Evolutionary conservation across 2,888 invertebrate genomes (phyloP), one percentile per base, ranked within the genome.

Genomic region (Sminthurides aquaticus): DNA sequence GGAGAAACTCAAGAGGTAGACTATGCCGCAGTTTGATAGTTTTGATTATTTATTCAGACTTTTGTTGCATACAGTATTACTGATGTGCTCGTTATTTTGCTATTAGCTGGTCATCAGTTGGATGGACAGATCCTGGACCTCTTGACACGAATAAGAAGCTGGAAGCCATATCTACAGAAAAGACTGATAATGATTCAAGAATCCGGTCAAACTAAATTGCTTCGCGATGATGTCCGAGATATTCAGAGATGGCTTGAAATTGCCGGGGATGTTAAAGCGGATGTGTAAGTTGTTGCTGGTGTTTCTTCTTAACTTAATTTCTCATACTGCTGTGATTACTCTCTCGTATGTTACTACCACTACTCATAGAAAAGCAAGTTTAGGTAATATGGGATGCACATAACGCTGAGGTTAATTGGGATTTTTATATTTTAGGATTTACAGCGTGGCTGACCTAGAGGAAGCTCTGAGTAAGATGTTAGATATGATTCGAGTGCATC

Each of bases 401-500:
- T n/a, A n/a, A n/a, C n/a, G n/a, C n/a, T n/a, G n/a, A n/a, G n/a
- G n/a, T n/a, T n/a, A n/a, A n/a, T n/a, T n/a, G n/a, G n/a, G n/a
- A n/a, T n/a, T n/a, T n/a, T n/a, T n/a, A n/a, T n/a, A n/a, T n/a
- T n/a, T n/a, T n/a, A 74, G 74, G 49, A 67, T 67, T 43, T 71
- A 71, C 62, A 70, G 71, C 3, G 65, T 66, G 5, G 67, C 67
- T 11, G 67, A 70, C 11, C 57, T 74, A 2, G 62, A 68, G 57
- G 60, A 67, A 5, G 70, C 66, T 20, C 69, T 69, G 55, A 70
- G 70, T 54, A 67, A 67, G 60, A 66, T 74, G 20, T 69, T 71
- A 66, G 74, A 74, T 61, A 67, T 72, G 69, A 68, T 74, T 8
- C 60, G 74, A 2, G 65, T 69, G 27, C 61, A 74, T 67, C 72